Evolutionary conservation across 2,113 vertebrate species (phyloP), one percentile per base, ranked within the genome.

Genomic region (Fukomys damarensis): DNA sequence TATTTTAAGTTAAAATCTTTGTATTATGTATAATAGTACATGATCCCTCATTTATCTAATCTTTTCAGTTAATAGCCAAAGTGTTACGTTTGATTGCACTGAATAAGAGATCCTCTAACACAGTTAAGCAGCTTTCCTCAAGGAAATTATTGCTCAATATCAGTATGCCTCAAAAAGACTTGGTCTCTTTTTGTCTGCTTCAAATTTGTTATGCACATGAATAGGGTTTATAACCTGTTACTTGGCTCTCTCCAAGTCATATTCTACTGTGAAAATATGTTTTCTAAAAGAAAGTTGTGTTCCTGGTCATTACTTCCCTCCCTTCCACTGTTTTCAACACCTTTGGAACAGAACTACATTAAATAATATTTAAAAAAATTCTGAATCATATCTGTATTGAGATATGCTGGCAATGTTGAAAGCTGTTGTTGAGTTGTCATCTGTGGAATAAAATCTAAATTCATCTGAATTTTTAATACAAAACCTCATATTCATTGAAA

Each of bases 1-100:
- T 61, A 32, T 93, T 84, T 90, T 91, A 94, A 92, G 56, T 68
- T 56, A 85, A 88, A 70, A 68, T 52, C 8, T 80, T 66, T 90
- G 32, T 70, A 4, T 52, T 43, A 43, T 61, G 8, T 93, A 52
- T 70, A 12, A 77, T 86, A 30, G 1, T 66, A 65, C 68, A 46
- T 46, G 32, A 79, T 38, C 68, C 3, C 7, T 92, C 35, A 32
- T 79, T 68, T 91, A 86, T 54, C 46, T 5, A 70, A 11, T 84
- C 13, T 83, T 84, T 91, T 68, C 54, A 89, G 35, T 49, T 46
- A 54, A 86, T 41, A 3, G 13, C 43, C 32, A 49, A 92, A 79
- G 8, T 16, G 5, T 5, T 93, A 11, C 35, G 32, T 16, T 86
- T 76, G 22, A 58, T 28, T 70, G 14, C 19, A 89, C 30, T 72